These are phyloP conservation scores for Oxycera nigricornis DNA, from an alignment of 2,888 invertebrate species.

Conservation along the genomic window DNA sequence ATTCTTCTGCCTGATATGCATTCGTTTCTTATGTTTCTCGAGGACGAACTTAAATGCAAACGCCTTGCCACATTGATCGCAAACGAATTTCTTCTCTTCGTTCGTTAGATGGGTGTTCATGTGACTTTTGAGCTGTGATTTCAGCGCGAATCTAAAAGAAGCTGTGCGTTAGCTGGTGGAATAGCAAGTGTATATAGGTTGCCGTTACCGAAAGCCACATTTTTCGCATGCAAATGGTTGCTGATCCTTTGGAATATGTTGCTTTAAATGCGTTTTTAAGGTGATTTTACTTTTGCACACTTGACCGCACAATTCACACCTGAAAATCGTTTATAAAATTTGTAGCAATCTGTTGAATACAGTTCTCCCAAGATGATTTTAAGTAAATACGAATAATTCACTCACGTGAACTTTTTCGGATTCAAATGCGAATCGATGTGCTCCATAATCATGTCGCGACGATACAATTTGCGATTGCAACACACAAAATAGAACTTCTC, in stretches of 20 bases:
- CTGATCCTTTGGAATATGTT: constrained; percentile 42
- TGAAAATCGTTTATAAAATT: constrained; percentile 6
- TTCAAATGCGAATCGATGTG: constrained; percentile 42
- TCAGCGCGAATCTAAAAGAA: constrained; percentile 40
- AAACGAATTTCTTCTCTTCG: constrained; percentile 41
- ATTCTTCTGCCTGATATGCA: constrained; percentile 39
- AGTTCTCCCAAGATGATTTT: too few species aligned
- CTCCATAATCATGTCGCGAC: constrained; percentile 41
- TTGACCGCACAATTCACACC: constrained; percentile 41
- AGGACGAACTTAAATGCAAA: constrained; percentile 43
- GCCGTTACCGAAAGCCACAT: constrained; percentile 35
- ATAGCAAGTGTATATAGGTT: not conserved
- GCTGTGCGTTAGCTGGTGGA: not conserved
- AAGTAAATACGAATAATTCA: not conserved
- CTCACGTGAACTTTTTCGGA: constrained; percentile 43
- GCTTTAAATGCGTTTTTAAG: constrained; percentile 42
- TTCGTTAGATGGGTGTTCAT: constrained; percentile 41
- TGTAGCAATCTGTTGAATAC: too few species aligned
- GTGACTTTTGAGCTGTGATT: constrained; percentile 44
- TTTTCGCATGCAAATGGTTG: constrained; percentile 37
- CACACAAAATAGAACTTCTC: constrained; percentile 39
- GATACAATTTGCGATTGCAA: constrained; percentile 41
- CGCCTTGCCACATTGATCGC: constrained; percentile 43
- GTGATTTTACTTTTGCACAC: constrained; percentile 44
- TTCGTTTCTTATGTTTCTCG: constrained; percentile 41